Evolutionary conservation across 2,797 vertebrate genomes (phyloP).

Genomic region (Anomalospiza imberbis): DNA sequence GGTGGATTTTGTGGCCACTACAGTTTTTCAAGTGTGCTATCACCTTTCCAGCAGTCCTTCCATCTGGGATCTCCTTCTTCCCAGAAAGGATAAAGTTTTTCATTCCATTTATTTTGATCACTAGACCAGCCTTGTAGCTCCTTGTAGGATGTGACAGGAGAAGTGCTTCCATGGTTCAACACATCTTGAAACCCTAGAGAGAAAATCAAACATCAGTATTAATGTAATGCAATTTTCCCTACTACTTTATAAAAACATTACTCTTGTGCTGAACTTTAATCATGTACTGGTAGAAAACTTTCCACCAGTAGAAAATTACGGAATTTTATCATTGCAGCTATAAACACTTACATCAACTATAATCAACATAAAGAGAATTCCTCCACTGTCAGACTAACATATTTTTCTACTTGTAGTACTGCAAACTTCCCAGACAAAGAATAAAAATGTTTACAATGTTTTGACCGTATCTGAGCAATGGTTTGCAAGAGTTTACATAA

Average conservation of each 20-base stretch:
- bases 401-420: not conserved
- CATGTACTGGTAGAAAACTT: not conserved
- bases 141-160: conserved; percentile 48
- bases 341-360: not conserved
- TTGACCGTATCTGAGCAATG: not conserved
- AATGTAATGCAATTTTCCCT: not conserved
- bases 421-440: not conserved
- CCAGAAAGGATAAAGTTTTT: conserved; percentile 86
- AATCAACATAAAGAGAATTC: not conserved
- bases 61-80: conserved; percentile 69
- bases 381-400: not conserved
- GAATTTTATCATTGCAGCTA: not conserved
- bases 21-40: not conserved
- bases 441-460: not conserved
- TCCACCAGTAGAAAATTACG: not conserved
- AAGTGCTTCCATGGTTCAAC: conserved; percentile 70
- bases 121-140: conserved; percentile 84
- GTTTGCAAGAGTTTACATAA: not conserved
- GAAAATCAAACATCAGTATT: not conserved
- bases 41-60: conserved; percentile 78
- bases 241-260: not conserved
- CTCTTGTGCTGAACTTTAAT: not conserved
- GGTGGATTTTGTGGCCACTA: not conserved
- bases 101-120: conserved; percentile 87
- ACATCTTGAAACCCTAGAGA: conserved; percentile 82